Evolutionary conservation across 2,113 vertebrate species (phyloP).

Genomic region (Syngnathus scovelli): DNA sequence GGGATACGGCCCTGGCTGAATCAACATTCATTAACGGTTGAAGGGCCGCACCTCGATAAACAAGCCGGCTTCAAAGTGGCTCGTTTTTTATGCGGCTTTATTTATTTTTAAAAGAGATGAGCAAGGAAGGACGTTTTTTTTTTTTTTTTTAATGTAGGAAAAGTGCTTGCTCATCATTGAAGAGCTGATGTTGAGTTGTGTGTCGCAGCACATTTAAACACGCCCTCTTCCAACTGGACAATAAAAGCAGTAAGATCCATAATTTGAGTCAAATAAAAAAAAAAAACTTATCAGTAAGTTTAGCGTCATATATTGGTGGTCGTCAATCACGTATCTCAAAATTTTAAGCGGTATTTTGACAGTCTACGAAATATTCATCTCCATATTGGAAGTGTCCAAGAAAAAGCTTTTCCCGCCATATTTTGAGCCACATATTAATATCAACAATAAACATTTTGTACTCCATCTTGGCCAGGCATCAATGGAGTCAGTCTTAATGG

Average conservation of each 20-base stretch:
- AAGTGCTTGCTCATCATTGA: background rate
- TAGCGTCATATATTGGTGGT: background rate
- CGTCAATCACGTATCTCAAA: no score
- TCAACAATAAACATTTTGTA: background rate
- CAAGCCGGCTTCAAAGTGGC: conserved; percentile 6
- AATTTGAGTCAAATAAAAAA: background rate
- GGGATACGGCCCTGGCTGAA: conserved; percentile 13
- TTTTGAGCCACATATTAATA: background rate
- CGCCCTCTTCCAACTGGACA: background rate
- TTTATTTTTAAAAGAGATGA: conserved; percentile 3
- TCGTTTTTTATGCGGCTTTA: background rate
- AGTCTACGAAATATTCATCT: no score
- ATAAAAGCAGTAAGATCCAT: background rate
- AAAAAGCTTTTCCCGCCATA: no score
- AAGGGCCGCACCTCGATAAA: conserved; percentile 19
- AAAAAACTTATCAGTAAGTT: background rate
- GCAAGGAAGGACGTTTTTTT: background rate
- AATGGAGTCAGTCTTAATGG: conserved; percentile 54
- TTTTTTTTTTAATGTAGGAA: background rate
- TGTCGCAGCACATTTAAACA: background rate
- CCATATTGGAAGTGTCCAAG: no score
- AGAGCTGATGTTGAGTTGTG: background rate
- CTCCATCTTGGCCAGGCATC: conserved; percentile 39
- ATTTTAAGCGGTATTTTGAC: no score
- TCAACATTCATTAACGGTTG: conserved; percentile 12